These are phyloP conservation scores for Xenops minutus DNA, from an alignment of 2,797 vertebrate species.

Conservation along the genomic window DNA sequence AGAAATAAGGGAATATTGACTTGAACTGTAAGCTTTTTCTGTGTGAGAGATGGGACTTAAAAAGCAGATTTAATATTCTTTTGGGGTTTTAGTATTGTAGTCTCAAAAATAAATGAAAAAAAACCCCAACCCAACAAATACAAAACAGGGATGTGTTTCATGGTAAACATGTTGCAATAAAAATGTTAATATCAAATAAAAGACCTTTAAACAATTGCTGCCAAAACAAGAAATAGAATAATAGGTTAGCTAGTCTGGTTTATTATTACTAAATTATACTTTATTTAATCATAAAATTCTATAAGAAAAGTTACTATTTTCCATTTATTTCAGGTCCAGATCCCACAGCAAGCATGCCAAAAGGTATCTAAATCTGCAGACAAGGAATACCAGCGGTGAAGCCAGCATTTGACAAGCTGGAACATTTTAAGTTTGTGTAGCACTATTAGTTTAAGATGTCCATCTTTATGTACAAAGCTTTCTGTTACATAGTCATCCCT, in stretches of 20 bases:
- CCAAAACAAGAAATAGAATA: neutral
- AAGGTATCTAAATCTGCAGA: conserved; percentile 68
- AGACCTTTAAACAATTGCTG: neutral
- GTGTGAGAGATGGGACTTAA: neutral
- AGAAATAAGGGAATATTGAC: neutral
- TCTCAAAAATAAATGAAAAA: neutral
- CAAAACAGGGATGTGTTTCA: neutral
- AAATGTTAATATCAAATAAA: neutral
- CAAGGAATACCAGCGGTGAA: neutral
- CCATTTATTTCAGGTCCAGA: conserved; percentile 75
- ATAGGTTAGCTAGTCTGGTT: neutral
- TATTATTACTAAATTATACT: neutral
- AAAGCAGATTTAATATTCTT: neutral
- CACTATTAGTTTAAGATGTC: neutral
- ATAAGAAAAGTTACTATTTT: conserved; percentile 7
- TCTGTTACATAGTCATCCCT: neutral
- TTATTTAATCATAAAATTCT: neutral
- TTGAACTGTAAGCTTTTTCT: neutral
- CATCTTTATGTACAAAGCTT: neutral
- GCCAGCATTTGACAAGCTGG: neutral
- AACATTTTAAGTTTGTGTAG: neutral
- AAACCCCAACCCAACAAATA: neutral
- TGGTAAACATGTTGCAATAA: neutral
- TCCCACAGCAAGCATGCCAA: conserved; percentile 83
- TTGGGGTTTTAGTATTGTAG: neutral